These are phyloP conservation scores for Aporophyla nigra DNA, from an alignment of 2,888 invertebrate species.

Conservation along the genomic window DNA sequence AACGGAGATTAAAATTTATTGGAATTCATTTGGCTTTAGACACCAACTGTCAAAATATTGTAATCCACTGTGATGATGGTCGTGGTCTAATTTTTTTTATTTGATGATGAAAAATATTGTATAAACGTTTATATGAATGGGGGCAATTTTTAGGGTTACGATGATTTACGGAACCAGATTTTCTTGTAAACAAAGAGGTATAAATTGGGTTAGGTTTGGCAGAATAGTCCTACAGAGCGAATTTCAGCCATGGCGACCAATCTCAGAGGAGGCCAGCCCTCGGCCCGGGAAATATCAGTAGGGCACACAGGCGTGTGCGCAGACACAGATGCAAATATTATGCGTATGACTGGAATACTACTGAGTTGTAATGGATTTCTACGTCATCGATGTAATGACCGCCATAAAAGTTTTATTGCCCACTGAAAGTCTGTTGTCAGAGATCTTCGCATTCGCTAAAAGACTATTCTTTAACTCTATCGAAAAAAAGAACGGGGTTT, in stretches of 20 bases:
- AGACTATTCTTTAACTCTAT: no score
- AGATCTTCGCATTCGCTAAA: neutral
- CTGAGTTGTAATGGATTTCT: conserved; percentile 11
- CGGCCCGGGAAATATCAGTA: no score
- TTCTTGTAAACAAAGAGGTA: neutral
- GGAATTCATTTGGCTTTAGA: conserved; percentile 64
- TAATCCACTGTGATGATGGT: conserved; percentile 38
- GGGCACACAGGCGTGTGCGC: no score
- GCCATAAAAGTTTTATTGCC: conserved; percentile 30
- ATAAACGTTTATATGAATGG: neutral
- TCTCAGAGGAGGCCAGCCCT: no score
- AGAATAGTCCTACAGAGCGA: no score
- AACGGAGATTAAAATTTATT: conserved; percentile 69
- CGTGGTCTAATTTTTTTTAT: conserved; percentile 20
- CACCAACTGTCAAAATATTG: conserved; percentile 71
- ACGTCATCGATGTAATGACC: conserved; percentile 21
- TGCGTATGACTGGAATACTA: neutral
- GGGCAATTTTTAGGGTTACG: neutral
- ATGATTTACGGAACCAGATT: neutral
- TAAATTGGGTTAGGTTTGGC: neutral
- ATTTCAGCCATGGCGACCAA: no score
- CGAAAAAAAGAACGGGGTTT: no score
- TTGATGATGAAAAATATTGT: neutral
- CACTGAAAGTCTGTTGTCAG: neutral
- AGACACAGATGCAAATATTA: neutral